These are phyloP conservation scores for Onychostoma macrolepis DNA, from an alignment of 2,113 vertebrate species.

Conservation along the genomic window DNA sequence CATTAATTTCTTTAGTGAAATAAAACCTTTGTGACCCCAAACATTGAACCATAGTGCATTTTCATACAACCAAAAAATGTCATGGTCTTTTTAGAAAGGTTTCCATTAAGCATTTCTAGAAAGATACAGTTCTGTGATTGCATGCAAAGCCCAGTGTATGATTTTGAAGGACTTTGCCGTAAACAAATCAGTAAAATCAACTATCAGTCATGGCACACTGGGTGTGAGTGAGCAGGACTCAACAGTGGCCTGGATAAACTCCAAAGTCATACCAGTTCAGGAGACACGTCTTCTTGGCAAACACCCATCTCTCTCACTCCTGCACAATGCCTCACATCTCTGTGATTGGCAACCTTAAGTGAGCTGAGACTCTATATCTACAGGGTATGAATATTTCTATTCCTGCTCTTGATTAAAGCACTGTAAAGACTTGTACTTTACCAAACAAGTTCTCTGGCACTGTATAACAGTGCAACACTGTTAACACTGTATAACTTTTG, in stretches of 20 bases:
- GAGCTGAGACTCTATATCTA: background rate
- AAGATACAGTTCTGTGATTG: background rate
- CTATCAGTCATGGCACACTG: background rate
- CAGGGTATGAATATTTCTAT: background rate
- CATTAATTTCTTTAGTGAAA: no score
- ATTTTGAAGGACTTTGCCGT: background rate
- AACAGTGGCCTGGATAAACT: slow-evolving; percentile 5
- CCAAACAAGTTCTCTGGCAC: background rate
- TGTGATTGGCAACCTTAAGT: background rate
- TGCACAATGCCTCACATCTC: background rate
- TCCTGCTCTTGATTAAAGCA: background rate
- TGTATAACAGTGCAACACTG: background rate
- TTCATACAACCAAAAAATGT: background rate
- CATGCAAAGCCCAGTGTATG: background rate
- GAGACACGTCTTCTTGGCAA: background rate
- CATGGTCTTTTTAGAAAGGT: background rate
- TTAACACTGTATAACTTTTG: background rate
- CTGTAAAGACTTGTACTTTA: background rate
- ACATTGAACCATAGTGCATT: background rate
- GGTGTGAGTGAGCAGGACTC: background rate
- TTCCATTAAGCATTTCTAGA: background rate
- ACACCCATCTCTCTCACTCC: background rate
- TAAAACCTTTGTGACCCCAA: background rate
- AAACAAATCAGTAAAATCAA: slow-evolving; percentile 18
- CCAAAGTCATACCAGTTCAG: slow-evolving; percentile 12